Conservation (phyloP, 2,797 vertebrate species). For the Pangasius krempfi region DNA sequence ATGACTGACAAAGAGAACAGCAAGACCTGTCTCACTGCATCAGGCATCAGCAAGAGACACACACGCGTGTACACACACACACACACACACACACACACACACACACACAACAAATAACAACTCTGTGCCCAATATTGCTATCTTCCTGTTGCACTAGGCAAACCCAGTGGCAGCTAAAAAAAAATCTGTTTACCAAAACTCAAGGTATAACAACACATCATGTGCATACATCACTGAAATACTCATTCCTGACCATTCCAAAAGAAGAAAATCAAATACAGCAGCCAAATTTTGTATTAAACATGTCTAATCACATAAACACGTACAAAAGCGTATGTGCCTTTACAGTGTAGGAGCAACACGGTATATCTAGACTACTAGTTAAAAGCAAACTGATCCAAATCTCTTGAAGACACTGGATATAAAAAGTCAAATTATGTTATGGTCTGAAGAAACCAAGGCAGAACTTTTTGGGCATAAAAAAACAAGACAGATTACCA, state of each 20-base stretch:
- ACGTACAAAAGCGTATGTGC: not conserved
- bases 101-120: not conserved
- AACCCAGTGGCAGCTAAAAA: not conserved
- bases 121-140: not conserved
- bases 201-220: not conserved
- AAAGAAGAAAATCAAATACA: not conserved
- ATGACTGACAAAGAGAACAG: constrained; percentile 36
- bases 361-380: too few species aligned
- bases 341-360: not conserved
- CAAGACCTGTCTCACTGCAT: constrained; percentile 47
- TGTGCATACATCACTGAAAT: not conserved
- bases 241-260: not conserved
- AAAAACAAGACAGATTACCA: not conserved
- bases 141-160: not conserved
- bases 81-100: constrained; percentile 4
- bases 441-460: too few species aligned
- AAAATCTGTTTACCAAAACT: not conserved
- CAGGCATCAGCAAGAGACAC: constrained; percentile 1
- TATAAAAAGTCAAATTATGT: too few species aligned
- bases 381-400: too few species aligned
- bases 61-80: not conserved
- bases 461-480: too few species aligned
- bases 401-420: too few species aligned
- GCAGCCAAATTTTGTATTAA: not conserved
- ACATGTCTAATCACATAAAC: not conserved